Conservation (phyloP, 1,140 invertebrate genomes). For the Drosophila arizonae region DNA sequence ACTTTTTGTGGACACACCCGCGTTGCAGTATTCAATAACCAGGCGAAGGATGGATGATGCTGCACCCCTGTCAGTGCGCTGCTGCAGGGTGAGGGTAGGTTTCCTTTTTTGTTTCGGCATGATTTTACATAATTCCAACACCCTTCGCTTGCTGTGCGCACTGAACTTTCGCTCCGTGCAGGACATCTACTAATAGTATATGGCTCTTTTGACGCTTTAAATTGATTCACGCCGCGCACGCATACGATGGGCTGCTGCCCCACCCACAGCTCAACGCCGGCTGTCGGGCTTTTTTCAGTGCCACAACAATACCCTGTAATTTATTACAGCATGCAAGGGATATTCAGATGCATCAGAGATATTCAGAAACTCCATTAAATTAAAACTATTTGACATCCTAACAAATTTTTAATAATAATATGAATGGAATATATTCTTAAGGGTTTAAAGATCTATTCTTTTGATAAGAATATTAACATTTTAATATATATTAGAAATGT, state of each 20-base stretch:
- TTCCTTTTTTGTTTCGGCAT: slow-evolving; percentile 41
- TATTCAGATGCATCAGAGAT: neutral
- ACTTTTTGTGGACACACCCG: slow-evolving; percentile 36
- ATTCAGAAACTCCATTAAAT: neutral
- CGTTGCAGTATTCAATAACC: slow-evolving; percentile 37
- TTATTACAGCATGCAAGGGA: neutral
- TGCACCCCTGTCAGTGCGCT: slow-evolving; percentile 28
- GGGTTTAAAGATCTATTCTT: too few species aligned
- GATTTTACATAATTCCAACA: slow-evolving; percentile 72
- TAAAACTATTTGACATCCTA: too few species aligned
- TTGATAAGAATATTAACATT: too few species aligned
- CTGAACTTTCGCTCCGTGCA: slow-evolving; percentile 40
- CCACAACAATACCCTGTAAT: slow-evolving; percentile 3
- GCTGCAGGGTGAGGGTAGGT: slow-evolving; percentile 52
- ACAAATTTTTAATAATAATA: too few species aligned
- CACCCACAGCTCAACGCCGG: slow-evolving; percentile 8
- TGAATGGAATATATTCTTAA: too few species aligned
- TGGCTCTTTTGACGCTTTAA: slow-evolving; percentile 75
- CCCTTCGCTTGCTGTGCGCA: slow-evolving; percentile 32
- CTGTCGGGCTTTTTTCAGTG: slow-evolving; percentile 8
- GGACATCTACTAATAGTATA: slow-evolving; percentile 67
- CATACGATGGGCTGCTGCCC: slow-evolving; percentile 22
- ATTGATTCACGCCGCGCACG: slow-evolving; percentile 77
- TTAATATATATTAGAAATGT: too few species aligned
- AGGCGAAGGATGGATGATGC: slow-evolving; percentile 38